Percentiles rank a stretch among this genome's conserved stretches.
Evolutionary conservation across 2,797 vertebrate genomes (phyloP).

Genomic region (Pteronotus mesoamericanus): DNA sequence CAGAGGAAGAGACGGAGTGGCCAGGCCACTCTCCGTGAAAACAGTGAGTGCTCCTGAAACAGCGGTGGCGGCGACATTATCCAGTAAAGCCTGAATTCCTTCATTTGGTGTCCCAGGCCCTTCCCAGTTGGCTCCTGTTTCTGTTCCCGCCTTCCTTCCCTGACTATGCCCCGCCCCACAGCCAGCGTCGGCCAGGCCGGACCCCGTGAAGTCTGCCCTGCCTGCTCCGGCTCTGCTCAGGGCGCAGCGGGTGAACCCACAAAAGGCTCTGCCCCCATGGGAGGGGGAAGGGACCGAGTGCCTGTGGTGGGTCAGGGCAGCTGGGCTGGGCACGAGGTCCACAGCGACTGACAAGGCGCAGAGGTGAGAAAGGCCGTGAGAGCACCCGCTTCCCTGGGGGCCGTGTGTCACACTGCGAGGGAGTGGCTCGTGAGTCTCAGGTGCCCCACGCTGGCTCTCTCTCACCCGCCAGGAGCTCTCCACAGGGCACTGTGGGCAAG

Average conservation of each 20-base stretch:
- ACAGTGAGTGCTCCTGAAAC: fast-evolving
- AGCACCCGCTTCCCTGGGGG: fast-evolving
- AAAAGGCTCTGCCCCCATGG: background rate
- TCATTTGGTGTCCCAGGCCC: fast-evolving
- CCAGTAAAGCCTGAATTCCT: background rate
- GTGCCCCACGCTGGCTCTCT: fast-evolving
- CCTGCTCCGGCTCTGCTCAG: too few species aligned
- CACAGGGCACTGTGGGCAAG: background rate
- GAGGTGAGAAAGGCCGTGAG: fast-evolving
- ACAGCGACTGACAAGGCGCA: fast-evolving
- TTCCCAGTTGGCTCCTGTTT: background rate
- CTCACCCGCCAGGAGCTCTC: background rate
- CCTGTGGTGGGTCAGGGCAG: background rate
- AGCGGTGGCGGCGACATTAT: fast-evolving
- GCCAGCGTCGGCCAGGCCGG: background rate
- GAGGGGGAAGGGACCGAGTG: fast-evolving
- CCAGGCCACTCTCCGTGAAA: fast-evolving
- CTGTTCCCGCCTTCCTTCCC: background rate
- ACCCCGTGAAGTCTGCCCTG: fast-evolving
- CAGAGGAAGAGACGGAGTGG: background rate
- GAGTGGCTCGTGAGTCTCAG: fast-evolving
- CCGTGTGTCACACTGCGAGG: fast-evolving
- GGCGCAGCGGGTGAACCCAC: fast-evolving
- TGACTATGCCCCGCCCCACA: background rate
- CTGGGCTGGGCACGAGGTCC: background rate